Conservation (phyloP, 2,113 vertebrate species). For the Colistium nudipinnis region DNA sequence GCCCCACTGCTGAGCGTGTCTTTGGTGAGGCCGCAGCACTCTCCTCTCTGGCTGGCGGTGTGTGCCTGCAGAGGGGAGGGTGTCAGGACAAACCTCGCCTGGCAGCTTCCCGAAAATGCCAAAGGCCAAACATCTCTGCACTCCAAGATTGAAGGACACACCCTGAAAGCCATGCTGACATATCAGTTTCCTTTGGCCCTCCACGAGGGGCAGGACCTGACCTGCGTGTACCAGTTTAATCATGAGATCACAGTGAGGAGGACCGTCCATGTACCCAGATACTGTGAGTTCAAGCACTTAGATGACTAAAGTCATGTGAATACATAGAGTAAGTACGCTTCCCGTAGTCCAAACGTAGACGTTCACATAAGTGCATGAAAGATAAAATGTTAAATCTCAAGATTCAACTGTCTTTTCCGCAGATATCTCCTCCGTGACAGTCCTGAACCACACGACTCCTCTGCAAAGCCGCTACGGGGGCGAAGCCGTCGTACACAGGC, state of each 20-base stretch:
- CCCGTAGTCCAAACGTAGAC: background rate
- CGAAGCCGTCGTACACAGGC: slow-evolving; percentile 23
- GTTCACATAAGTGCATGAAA: background rate
- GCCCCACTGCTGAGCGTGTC: slow-evolving; percentile 47
- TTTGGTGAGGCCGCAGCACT: slow-evolving; percentile 41
- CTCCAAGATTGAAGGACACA: slow-evolving; percentile 28
- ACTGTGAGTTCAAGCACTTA: slow-evolving; percentile 69
- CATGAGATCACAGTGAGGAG: slow-evolving; percentile 43
- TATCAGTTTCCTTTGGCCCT: slow-evolving; percentile 67
- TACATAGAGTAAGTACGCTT: background rate
- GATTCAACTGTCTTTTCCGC: background rate
- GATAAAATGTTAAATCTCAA: background rate
- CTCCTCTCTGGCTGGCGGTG: slow-evolving; percentile 66
- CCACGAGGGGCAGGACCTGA: slow-evolving; percentile 74
- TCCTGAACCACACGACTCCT: slow-evolving; percentile 71
- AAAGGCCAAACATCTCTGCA: slow-evolving; percentile 22
- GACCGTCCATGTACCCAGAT: slow-evolving; percentile 69
- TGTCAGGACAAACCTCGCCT: slow-evolving; percentile 54
- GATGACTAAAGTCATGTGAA: background rate
- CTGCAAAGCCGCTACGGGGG: slow-evolving; percentile 30
- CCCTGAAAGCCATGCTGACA: slow-evolving; percentile 48
- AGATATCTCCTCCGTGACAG: slow-evolving; percentile 75
- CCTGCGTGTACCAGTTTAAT: slow-evolving; percentile 60
- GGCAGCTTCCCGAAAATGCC: slow-evolving; percentile 65
- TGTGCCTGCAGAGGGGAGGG: slow-evolving; percentile 64